Evolutionary conservation across 2,888 invertebrate genomes (phyloP).

Genomic region (Drosophila parthenogenetica): DNA sequence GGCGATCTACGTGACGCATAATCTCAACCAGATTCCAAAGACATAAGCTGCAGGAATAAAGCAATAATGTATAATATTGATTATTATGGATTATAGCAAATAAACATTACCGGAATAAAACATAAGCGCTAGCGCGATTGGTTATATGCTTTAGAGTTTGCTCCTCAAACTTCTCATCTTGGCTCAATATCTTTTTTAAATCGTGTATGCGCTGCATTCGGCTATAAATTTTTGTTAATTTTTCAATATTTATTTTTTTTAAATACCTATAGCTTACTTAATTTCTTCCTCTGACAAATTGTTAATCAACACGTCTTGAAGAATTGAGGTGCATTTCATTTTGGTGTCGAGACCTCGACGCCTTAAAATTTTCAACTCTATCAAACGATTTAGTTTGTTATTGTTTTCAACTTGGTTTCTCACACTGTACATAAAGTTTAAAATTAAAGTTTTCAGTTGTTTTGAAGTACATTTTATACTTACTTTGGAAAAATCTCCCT

Average conservation of each 20-base stretch:
- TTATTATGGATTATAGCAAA: no score
- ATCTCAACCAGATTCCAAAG: conserved; percentile 81
- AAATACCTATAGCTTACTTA: conserved; percentile 57
- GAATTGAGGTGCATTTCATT: conserved; percentile 63
- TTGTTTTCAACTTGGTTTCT: conserved; percentile 76
- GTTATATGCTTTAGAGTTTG: conserved; percentile 62
- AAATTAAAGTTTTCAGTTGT: neutral
- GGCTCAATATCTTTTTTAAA: conserved; percentile 56
- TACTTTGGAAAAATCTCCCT: conserved; percentile 83
- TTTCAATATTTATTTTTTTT: neutral
- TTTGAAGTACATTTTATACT: neutral
- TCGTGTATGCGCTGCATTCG: conserved; percentile 70
- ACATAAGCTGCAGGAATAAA: conserved; percentile 50
- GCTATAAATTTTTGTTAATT: conserved; percentile 41
- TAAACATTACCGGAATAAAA: conserved; percentile 71
- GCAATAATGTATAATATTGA: no score
- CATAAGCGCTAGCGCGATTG: conserved; percentile 70
- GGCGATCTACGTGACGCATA: conserved; percentile 74
- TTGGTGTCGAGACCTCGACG: conserved; percentile 68
- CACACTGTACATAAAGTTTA: conserved; percentile 59
- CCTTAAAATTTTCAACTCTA: conserved; percentile 61
- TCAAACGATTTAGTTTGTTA: conserved; percentile 68
- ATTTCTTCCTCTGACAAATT: conserved; percentile 81
- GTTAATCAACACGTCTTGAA: conserved; percentile 72
- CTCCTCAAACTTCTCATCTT: conserved; percentile 55